These are phyloP conservation scores for Cebus imitator DNA, from an alignment of 2,113 vertebrate species.

Conservation along the genomic window DNA sequence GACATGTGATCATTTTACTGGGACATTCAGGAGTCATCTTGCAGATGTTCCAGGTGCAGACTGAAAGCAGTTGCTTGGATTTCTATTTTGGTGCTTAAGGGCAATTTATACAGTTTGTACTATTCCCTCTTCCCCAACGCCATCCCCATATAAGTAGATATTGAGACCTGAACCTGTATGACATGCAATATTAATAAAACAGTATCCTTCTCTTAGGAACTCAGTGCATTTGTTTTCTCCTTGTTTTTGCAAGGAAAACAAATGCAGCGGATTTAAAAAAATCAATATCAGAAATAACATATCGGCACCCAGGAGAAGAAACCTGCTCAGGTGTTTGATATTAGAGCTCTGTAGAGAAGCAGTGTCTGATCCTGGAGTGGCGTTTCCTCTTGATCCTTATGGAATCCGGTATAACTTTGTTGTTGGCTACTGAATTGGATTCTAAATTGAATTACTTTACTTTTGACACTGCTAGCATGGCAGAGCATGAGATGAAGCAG, in stretches of 20 bases:
- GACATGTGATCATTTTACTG: neutral
- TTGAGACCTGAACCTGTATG: neutral
- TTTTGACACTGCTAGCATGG: constrained; percentile 31
- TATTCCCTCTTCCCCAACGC: too few relatives aligned
- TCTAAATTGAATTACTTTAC: constrained; percentile 64
- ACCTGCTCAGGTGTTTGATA: neutral
- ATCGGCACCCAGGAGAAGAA: neutral
- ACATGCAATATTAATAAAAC: neutral
- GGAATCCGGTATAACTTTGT: constrained; percentile 16
- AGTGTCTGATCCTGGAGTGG: neutral
- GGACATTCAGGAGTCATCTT: neutral
- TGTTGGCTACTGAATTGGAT: constrained; percentile 47
- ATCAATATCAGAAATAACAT: constrained; percentile 3
- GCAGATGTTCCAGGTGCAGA: neutral
- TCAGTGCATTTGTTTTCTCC: neutral
- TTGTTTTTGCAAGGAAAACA: neutral
- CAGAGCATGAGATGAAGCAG: constrained; percentile 50
- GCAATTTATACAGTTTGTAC: neutral
- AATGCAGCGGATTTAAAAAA: neutral
- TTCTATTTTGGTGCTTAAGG: neutral
- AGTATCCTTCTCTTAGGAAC: neutral
- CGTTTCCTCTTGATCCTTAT: neutral
- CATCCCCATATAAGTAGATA: neutral
- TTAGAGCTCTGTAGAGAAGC: neutral
- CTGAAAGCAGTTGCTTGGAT: neutral